A percentile compares a stretch with the other conserved stretches of the same genome.
Evolutionary conservation across 64 coral and sea anemone species (phyloP).

Genomic region (Dendronephthya gigantea): DNA sequence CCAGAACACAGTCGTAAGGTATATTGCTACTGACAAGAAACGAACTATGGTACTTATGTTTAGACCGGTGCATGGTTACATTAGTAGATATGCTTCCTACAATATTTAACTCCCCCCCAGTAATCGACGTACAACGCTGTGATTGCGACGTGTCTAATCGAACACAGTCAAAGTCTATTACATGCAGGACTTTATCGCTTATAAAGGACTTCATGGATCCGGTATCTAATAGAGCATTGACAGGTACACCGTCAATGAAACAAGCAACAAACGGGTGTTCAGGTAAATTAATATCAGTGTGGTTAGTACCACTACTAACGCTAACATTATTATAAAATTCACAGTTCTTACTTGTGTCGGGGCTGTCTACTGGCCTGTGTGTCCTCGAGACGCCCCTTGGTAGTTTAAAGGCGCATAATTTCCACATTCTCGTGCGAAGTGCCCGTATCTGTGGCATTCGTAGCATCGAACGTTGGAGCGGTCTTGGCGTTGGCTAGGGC

Average conservation of each 20-base stretch:
- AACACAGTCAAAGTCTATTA: not conserved
- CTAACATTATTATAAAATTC: not conserved
- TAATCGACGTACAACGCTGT: not conserved
- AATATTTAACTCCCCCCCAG: not conserved
- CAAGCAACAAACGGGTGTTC: not conserved
- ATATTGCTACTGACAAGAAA: not conserved
- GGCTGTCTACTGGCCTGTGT: constrained; percentile 1
- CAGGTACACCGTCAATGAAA: not conserved
- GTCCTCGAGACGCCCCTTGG: not conserved
- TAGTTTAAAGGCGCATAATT: constrained; percentile 5
- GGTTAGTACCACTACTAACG: not conserved
- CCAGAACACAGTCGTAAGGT: not conserved
- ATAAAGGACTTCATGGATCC: not conserved
- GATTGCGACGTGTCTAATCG: not conserved
- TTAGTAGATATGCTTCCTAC: not conserved
- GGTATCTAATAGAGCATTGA: not conserved
- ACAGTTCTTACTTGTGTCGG: not conserved
- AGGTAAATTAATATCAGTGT: not conserved
- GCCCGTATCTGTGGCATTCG: not conserved
- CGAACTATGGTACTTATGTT: not conserved
- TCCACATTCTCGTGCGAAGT: not conserved
- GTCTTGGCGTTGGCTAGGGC: not conserved
- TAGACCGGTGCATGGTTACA: not conserved
- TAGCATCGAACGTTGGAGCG: not conserved
- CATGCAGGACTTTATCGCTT: too few relatives aligned